phyloP scores from a whole-genome alignment of 2,113 vertebrate species.

The Formicarius rufipectus region DNA sequence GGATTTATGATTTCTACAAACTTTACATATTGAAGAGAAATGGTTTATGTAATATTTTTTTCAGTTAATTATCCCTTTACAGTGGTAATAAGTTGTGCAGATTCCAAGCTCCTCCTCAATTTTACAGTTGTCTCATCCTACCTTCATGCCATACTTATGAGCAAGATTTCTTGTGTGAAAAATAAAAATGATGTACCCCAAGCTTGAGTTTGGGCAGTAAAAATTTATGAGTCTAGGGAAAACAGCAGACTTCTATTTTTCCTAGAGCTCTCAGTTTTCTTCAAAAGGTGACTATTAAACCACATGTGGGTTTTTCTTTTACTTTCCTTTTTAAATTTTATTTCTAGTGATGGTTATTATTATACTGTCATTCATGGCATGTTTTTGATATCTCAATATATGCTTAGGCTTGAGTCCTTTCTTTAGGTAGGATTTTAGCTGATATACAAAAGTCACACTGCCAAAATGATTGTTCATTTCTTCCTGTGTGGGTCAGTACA shows the following conservation, averaged over 20 bases:
- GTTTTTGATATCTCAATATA: background rate
- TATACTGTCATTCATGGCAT: background rate
- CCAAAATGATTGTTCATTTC: background rate
- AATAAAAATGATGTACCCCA: slow-evolving; percentile 39
- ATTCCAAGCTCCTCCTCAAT: background rate
- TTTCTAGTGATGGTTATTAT: background rate
- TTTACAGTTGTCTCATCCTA: slow-evolving; percentile 23
- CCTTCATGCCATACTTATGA: background rate
- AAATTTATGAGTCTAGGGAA: slow-evolving; percentile 29
- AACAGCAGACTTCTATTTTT: slow-evolving; percentile 32
- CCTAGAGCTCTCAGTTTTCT: slow-evolving; percentile 46
- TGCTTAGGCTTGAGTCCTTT: background rate
- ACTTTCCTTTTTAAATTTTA: background rate
- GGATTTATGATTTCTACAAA: background rate
- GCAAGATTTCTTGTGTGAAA: slow-evolving; percentile 38
- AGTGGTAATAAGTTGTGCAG: background rate
- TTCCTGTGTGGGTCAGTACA: background rate
- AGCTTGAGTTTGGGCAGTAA: slow-evolving; percentile 42
- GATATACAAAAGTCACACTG: background rate
- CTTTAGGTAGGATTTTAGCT: background rate
- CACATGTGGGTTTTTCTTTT: background rate
- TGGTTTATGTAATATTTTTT: background rate
- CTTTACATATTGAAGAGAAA: background rate
- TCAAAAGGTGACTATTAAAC: slow-evolving; percentile 45
- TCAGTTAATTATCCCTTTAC: slow-evolving; percentile 2